phyloP scores from a whole-genome alignment of 1,140 invertebrate genomes.

The Sipha flava region DNA sequence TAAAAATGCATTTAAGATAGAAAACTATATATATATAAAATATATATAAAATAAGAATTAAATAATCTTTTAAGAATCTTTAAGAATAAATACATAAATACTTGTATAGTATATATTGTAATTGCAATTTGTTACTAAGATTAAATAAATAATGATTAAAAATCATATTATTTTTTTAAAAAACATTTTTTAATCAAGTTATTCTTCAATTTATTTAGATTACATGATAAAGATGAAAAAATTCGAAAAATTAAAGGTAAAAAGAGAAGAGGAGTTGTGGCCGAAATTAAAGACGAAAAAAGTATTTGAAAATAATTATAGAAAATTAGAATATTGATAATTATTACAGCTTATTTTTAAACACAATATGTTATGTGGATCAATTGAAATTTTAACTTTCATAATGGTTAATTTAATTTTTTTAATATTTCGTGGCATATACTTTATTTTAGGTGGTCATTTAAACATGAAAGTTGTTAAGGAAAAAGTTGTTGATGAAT shows the following conservation, averaged over 20 bases:
- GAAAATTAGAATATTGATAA: not conserved
- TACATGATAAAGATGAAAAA: slow-evolving; percentile 22
- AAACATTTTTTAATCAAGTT: not conserved
- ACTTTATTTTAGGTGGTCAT: not conserved
- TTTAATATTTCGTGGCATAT: not conserved
- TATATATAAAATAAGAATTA: too few species aligned
- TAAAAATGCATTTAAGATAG: too few species aligned
- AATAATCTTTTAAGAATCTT: too few species aligned
- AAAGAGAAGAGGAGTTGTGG: not conserved
- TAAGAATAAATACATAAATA: too few species aligned
- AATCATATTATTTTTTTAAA: too few species aligned
- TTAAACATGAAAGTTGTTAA: not conserved
- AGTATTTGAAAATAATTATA: not conserved
- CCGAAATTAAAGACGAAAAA: not conserved
- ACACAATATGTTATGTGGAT: too few species aligned
- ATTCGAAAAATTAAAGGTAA: slow-evolving; percentile 20
- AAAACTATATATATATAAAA: too few species aligned
- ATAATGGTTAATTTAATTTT: not conserved
- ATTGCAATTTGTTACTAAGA: too few species aligned
- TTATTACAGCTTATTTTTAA: too few species aligned
- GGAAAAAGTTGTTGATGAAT: not conserved
- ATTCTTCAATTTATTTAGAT: not conserved
- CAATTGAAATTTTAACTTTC: too few species aligned
- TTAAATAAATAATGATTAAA: too few species aligned
- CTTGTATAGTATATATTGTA: too few species aligned